Evolutionary conservation across 2,888 invertebrate genomes (phyloP), one percentile per base, ranked within the genome.

Genomic region (Synergus gifuensis): DNA sequence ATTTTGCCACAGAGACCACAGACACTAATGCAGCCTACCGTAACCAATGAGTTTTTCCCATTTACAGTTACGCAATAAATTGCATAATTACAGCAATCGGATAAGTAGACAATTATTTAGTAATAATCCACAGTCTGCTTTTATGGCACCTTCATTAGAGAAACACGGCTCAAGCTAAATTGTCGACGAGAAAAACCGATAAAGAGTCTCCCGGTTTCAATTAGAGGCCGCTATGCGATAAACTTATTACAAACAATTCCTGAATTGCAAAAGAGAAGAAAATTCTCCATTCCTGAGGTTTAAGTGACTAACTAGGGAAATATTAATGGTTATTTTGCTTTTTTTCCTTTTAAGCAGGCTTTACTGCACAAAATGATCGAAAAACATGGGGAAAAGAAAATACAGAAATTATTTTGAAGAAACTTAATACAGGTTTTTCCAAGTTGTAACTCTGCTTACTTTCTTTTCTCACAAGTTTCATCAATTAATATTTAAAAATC

Each of bases 41-140:
- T 66, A n/a, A 9, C 64, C 64, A 66, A 18, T 66, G 40, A 14
- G 64, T 40, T 66, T 66, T 66, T 66, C n/a, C 42, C 40, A 66
- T 66, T 66, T 66, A 66, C 64, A 66, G 64, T 66, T 66, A 66
- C 40, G 64, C 64, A 66, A 66, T 66, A 66, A 66, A 66, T n/a
- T 66, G 64, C 40, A 36, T 66, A 42, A 66, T 66, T 66, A 66
- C 40, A 42, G 64, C 42, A 66, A 66, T 66, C 42, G 64, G 42
- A 66, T 66, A 66, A 66, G 64, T 42, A 40, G 64, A 66, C 64
- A 18, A 66, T 66, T 60, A 60, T 60, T 66, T 42, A 66, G 64
- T 66, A 66, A 42, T 66, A 42, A 66, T 66, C 64, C 42, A n/a
- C 18, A 66, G 40, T 66, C 40, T 66, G 64, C 36, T 8, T 66